These are phyloP conservation scores for Schizotus pectinicornis DNA, from an alignment of 2,888 invertebrate species.

Conservation along the genomic window DNA sequence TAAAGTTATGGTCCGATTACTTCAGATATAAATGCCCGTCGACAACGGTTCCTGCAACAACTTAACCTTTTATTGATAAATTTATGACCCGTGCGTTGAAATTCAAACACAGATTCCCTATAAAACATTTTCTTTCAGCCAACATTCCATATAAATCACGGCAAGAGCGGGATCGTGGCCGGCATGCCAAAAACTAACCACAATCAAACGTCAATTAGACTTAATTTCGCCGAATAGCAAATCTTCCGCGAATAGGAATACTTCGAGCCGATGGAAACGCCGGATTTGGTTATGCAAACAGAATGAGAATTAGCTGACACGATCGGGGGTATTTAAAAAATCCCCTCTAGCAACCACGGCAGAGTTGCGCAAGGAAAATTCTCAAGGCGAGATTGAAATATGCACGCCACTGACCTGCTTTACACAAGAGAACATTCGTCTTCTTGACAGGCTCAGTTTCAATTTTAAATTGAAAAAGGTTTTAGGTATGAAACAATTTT, in stretches of 20 bases:
- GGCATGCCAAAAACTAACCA: constrained; percentile 25
- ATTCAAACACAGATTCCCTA: constrained; percentile 30
- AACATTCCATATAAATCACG: constrained; percentile 25
- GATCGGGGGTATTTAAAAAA: constrained; percentile 19
- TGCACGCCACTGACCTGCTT: constrained; percentile 29
- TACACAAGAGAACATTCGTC: constrained; percentile 31
- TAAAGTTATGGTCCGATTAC: constrained; percentile 19
- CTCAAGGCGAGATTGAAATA: constrained; percentile 26
- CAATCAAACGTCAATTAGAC: constrained; percentile 34
- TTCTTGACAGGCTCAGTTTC: constrained; percentile 28
- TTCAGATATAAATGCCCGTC: constrained; percentile 25
- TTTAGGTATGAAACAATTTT: neutral
- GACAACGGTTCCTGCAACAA: constrained; percentile 24
- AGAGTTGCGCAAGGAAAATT: constrained; percentile 16
- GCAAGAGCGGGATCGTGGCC: constrained; percentile 10
- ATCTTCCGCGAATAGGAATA: constrained; percentile 23
- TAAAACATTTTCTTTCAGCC: constrained; percentile 25
- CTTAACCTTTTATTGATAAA: constrained; percentile 33
- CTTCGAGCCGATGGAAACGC: constrained; percentile 7
- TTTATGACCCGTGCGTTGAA: constrained; percentile 32
- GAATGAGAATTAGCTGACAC: constrained; percentile 28
- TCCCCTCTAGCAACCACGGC: constrained; percentile 7
- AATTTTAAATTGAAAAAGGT: constrained; percentile 29
- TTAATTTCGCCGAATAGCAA: constrained; percentile 22
- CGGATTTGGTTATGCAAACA: constrained; percentile 28